These are phyloP conservation scores for Dicerorhinus sumatrensis DNA, from an alignment of 2,113 vertebrate species.

Conservation along the genomic window DNA sequence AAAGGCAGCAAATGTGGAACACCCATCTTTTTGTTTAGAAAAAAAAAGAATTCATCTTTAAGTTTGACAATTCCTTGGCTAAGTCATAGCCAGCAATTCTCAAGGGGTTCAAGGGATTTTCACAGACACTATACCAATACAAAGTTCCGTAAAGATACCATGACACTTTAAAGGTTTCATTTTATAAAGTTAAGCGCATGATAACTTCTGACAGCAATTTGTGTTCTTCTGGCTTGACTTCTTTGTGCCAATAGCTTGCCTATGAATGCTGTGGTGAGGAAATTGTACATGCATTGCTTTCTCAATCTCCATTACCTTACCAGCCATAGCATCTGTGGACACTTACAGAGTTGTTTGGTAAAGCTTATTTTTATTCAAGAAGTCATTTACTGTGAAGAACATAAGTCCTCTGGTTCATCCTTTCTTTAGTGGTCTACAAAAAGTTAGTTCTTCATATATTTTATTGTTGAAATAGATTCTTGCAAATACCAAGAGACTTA, in stretches of 20 bases:
- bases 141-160: neutral
- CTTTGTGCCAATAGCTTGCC: neutral
- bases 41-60: neutral
- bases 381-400: neutral
- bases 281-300: fast-evolving
- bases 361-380: neutral
- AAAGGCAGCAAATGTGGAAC: neutral
- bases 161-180: neutral
- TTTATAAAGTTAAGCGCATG: neutral
- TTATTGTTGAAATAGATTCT: slow-evolving; percentile 29
- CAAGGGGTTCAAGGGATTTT: neutral
- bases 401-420: neutral
- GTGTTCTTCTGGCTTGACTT: neutral
- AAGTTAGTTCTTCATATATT: neutral
- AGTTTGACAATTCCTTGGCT: neutral
- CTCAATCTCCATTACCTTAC: too few relatives aligned
- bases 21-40: neutral
- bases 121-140: neutral
- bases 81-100: neutral
- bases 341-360: neutral
- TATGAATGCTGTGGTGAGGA: neutral
- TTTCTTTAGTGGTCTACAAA: neutral
- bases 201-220: neutral
- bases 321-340: neutral
- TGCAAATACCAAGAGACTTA: neutral